phyloP scores from a whole-genome alignment of 2,888 invertebrate species.

The Callyntrura sp. region DNA sequence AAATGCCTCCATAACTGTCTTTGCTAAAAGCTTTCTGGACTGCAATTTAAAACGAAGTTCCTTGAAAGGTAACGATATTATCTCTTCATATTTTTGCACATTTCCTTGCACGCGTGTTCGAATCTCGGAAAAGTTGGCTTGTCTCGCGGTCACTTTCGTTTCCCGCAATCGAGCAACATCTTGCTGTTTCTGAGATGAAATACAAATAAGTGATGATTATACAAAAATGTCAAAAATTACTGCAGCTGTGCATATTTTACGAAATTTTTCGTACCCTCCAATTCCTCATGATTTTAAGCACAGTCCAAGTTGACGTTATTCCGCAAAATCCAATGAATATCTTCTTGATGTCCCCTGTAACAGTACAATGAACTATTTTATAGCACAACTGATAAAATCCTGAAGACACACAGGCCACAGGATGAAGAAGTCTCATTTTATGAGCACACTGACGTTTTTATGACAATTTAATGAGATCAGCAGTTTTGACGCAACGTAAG shows the following conservation, averaged over 20 bases:
- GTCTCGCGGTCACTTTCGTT: constrained; percentile 27
- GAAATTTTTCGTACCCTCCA: constrained; percentile 44
- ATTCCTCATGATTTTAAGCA: constrained; percentile 37
- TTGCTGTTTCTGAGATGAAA: constrained; percentile 40
- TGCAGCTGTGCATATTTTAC: background rate
- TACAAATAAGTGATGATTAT: background rate
- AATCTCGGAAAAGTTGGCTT: constrained; percentile 43
- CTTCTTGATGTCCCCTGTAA: background rate
- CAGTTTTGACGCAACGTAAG: constrained; percentile 18
- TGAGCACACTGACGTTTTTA: background rate
- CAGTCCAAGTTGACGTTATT: constrained; percentile 23
- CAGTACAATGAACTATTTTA: background rate
- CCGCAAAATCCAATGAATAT: constrained; percentile 42
- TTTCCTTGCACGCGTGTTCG: background rate
- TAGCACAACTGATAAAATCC: background rate
- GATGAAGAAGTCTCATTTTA: constrained; percentile 8
- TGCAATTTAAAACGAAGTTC: constrained; percentile 78
- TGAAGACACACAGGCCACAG: constrained; percentile 3
- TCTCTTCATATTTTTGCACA: constrained; percentile 24
- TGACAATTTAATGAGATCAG: constrained; percentile 30
- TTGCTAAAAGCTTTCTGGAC: constrained; percentile 74
- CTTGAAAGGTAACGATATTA: constrained; percentile 68
- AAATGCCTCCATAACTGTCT: constrained; percentile 80
- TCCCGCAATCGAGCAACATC: constrained; percentile 43
- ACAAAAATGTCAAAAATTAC: background rate